Evolutionary conservation across 2,888 invertebrate species (phyloP), one percentile per base, ranked within the genome.

Genomic region (Drosophila suboccidentalis): DNA sequence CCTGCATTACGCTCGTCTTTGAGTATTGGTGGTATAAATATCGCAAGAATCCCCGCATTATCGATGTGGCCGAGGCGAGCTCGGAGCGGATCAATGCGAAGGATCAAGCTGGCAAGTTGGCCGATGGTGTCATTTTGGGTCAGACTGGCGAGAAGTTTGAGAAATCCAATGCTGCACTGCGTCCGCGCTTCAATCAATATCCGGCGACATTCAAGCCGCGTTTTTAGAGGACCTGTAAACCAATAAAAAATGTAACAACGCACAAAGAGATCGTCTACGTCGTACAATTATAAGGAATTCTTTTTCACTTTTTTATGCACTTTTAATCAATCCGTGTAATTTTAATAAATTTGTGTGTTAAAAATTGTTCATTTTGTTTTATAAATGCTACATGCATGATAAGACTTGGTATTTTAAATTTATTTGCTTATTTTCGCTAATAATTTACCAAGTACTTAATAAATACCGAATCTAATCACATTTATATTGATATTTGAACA

Each of bases 11-110:
- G 0, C 93, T 99, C 41, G 96, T 96, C 0, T 96, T 98, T 71
- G 99, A 99, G 92, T 99, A 98, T 92, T 97, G 97, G 96, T 98
- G 97, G 96, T 97, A 97, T 87, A 96, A 96, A 82, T 96, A 96
- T 93, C 94, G 96, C 80, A 95, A 95, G 82, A 94, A 94, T 67
- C 94, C 95, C 0, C 93, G 93, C 19, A 93, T 95, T 39, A 94
- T 95, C 4, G 94, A 95, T 80, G 94, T 95, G 6, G 94, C 94
- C 51, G 95, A 95, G 92, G 94, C 81, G 0, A 86, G 65, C 3
- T 51, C 80, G 10, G 71, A 85, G 1, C 71, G 66, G 0, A 22
- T 41, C 3, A 57, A 63, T 41, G 58, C 54, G 4, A 81, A 82
- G 10, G 87, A 88, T 63, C 29, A 29, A 8, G 88, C 87, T 26